phyloP scores from a whole-genome alignment of 1,140 invertebrate genomes.

The Rhopalosiphum maidis region DNA sequence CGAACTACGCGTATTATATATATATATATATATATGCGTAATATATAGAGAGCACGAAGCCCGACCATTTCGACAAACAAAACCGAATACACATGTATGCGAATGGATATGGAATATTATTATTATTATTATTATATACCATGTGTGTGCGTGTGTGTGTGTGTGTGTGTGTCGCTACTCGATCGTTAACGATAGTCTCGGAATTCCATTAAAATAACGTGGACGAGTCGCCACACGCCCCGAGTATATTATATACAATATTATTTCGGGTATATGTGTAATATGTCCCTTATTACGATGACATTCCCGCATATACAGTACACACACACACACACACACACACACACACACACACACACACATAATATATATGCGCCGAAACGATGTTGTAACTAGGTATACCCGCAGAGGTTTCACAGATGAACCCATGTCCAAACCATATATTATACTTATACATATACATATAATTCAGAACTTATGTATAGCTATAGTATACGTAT shows the following conservation, averaged over 20 bases:
- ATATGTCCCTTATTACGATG: neutral
- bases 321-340: neutral
- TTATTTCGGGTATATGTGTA: neutral
- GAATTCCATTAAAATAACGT: constrained; percentile 17
- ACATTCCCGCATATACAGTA: neutral
- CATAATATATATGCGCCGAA: neutral
- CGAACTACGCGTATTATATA: neutral
- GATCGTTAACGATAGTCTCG: constrained; percentile 12
- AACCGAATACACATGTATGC: neutral
- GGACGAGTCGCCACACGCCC: neutral
- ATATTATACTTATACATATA: neutral
- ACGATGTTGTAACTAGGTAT: no score
- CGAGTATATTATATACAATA: no score
- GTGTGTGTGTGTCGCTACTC: neutral
- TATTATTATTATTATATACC: neutral
- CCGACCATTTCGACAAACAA: neutral
- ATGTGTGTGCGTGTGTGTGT: neutral
- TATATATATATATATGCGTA: neutral
- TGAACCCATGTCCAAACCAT: neutral
- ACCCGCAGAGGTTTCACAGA: neutral
- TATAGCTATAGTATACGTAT: no score
- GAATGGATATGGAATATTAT: neutral
- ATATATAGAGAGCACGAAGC: neutral
- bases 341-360: neutral
- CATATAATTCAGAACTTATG: neutral